Evolutionary conservation across 2,797 vertebrate genomes (phyloP), one percentile per base, ranked within the genome.

Genomic region (Sebastes oblongus): DNA sequence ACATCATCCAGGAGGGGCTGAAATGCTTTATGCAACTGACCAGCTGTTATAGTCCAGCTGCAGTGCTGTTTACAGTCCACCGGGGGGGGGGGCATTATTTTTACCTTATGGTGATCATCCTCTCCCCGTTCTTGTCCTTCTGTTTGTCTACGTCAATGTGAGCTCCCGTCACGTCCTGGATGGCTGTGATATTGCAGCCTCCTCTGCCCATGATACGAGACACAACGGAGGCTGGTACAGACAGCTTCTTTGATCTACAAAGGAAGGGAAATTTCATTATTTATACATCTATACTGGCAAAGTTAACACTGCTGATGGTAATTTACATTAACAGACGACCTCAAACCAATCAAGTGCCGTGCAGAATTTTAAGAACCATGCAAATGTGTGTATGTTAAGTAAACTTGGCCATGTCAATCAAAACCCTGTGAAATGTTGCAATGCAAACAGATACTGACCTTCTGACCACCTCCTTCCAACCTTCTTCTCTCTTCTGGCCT

Each of bases 71-170:
- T 27, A n/a, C 8, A 20, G 36, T 46, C 87, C 89, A 84, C 50
- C 62, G 82, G 16, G 0, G 6, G 29, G 42, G 3, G 0, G 1
- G 10, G 39, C 34, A 3, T 13, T 2, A 13, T 34, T 56, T 73
- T 71, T 96, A 99, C 98, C 98, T 97, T 94, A 99, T 99, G 81
- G 98, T 99, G 92, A 99, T 99, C 98, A 99, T 99, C 92, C 98
- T 96, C 89, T 99, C 98, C 73, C 98, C 98, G 32, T 99, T 99
- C 92, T 99, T 99, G 96, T 99, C 98, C 93, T 99, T 99, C 93
- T 99, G 98, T 89, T 99, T 99, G 96, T 99, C 98, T 77, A 99
- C 98, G 1, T 99, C 98, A 86, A 99, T 99, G 91, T 99, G 98
- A 78, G 98, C 98, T 77, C 98, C 98, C 20, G 98, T 99, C 90